These are phyloP conservation scores for Encarsia formosa DNA, from an alignment of 2,888 invertebrate genomes.

Conservation along the genomic window DNA sequence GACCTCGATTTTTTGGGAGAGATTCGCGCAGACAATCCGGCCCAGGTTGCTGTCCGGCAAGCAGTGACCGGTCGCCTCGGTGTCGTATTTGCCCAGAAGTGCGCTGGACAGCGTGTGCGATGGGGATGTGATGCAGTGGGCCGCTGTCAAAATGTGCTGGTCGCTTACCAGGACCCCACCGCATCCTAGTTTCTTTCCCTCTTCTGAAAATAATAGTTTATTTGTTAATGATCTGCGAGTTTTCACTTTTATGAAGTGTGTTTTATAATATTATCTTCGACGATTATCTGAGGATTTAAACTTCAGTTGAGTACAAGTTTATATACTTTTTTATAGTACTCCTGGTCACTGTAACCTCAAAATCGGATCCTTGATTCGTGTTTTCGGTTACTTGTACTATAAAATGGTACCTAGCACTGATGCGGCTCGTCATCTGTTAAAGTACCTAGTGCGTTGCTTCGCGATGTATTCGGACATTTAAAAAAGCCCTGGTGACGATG, in stretches of 20 bases:
- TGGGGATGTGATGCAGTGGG: slow-evolving; percentile 1
- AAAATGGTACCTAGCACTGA: too few species aligned
- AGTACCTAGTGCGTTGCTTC: too few species aligned
- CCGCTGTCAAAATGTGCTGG: slow-evolving; percentile 9
- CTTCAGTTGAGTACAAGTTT: too few species aligned
- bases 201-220: neutral
- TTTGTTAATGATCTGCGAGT: neutral
- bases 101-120: neutral
- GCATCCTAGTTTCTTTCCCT: slow-evolving; percentile 6
- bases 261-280: too few species aligned
- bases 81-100: slow-evolving; percentile 2
- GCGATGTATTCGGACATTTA: too few species aligned
- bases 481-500: too few species aligned
- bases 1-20: neutral
- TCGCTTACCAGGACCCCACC: slow-evolving; percentile 12
- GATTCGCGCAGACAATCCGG: neutral
- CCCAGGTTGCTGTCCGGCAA: neutral
- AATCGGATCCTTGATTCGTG: too few species aligned
- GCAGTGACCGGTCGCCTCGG: neutral
- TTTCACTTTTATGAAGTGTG: neutral
- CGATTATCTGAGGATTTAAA: too few species aligned
- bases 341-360: too few species aligned
- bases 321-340: too few species aligned
- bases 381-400: too few species aligned
- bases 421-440: too few species aligned